Evolutionary conservation across 2,797 vertebrate species (phyloP).

Genomic region (Pipistrellus kuhlii): DNA sequence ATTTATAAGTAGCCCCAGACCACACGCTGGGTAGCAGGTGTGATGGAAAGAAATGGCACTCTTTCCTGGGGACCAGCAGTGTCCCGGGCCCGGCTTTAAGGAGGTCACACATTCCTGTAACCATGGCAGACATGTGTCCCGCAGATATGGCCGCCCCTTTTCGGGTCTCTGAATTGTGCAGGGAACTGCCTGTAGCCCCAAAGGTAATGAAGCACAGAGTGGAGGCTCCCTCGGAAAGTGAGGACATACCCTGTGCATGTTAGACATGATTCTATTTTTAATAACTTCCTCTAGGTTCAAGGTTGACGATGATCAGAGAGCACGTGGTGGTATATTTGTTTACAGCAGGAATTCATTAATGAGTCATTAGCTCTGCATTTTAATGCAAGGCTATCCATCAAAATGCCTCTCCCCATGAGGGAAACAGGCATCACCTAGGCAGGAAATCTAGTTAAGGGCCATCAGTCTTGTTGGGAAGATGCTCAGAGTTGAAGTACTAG

Average conservation of each 20-base stretch:
- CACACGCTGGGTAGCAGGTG: neutral
- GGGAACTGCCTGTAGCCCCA: neutral
- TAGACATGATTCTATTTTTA: constrained; percentile 65
- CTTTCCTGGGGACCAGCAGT: neutral
- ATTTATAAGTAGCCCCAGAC: neutral
- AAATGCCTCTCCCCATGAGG: constrained; percentile 65
- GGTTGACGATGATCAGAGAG: constrained; percentile 66
- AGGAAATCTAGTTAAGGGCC: constrained; percentile 67
- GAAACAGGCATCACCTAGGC: constrained; percentile 36
- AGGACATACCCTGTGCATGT: neutral
- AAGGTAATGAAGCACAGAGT: constrained; percentile 20
- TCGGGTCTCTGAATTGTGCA: neutral
- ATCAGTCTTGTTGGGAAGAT: constrained; percentile 54
- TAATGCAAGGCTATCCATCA: constrained; percentile 75
- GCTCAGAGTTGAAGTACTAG: constrained; percentile 44
- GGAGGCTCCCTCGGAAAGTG: constrained; percentile 25
- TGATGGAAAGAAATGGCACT: neutral
- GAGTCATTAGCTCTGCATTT: constrained; percentile 64
- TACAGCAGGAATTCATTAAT: constrained; percentile 67
- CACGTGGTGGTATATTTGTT: constrained; percentile 64
- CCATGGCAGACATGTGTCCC: neutral
- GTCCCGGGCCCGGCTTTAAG: neutral
- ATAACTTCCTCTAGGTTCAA: constrained; percentile 66
- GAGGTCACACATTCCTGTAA: neutral
- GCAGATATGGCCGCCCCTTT: neutral